These are phyloP conservation scores for Lepidochitona cinerea DNA, from an alignment of 2,888 invertebrate species.

Conservation along the genomic window DNA sequence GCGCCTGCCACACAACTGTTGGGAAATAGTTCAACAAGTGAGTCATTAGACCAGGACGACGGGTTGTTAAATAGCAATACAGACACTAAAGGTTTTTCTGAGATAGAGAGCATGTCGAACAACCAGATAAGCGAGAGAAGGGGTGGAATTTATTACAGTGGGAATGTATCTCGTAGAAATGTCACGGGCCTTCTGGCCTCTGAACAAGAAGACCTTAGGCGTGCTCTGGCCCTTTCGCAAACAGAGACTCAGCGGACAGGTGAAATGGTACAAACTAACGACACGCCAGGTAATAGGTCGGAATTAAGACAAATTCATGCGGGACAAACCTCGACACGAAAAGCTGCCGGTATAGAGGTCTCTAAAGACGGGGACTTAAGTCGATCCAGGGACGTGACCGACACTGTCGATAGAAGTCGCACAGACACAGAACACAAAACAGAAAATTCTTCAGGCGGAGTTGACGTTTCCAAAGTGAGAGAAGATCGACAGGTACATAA, in stretches of 20 bases:
- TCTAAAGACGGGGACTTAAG: neutral
- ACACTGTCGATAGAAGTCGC: neutral
- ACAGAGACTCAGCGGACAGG: neutral
- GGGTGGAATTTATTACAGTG: slow-evolving; percentile 1
- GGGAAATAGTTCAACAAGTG: neutral
- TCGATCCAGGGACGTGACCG: neutral
- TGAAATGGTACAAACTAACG: slow-evolving; percentile 3
- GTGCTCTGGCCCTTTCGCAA: slow-evolving; percentile 7
- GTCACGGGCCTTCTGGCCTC: neutral
- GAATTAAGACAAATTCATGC: neutral
- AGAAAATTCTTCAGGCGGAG: neutral
- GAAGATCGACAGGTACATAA: neutral
- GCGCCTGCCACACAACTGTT: neutral
- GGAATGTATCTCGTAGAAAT: neutral
- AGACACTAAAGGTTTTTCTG: neutral
- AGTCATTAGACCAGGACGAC: neutral
- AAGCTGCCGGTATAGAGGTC: neutral
- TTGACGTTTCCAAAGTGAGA: neutral
- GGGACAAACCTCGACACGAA: neutral
- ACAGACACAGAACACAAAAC: neutral
- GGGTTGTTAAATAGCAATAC: neutral
- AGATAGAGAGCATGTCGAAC: neutral
- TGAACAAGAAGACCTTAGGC: neutral
- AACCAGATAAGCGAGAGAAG: neutral
- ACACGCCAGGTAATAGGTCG: neutral